Percentiles rank a stretch among this genome's conserved stretches.
Conservation (phyloP, 1,140 invertebrate genomes). For the Procambarus virginalis region DNA sequence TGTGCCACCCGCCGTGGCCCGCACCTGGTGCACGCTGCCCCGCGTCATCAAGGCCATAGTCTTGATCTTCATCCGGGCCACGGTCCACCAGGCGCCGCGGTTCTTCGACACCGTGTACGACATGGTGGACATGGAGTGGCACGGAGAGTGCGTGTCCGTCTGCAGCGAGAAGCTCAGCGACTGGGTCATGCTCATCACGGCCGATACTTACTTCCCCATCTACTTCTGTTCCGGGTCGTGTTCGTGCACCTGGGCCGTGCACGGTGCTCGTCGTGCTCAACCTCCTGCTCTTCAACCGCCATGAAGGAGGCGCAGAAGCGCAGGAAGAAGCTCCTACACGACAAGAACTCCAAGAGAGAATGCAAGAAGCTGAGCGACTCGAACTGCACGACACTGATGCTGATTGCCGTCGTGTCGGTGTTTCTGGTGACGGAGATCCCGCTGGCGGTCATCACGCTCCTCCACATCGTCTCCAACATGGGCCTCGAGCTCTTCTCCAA, state of each 20-base stretch:
- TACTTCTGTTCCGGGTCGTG: constrained; percentile 90
- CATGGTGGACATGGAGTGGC: constrained; percentile 79
- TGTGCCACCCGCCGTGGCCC: constrained; percentile 89
- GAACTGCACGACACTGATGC: constrained; percentile 94
- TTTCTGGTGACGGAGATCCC: constrained; percentile 94
- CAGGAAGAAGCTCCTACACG: constrained; percentile 82
- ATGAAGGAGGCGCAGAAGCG: constrained; percentile 87
- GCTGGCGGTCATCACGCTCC: constrained; percentile 87
- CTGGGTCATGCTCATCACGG: constrained; percentile 58
- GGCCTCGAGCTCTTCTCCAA: constrained; percentile 74
- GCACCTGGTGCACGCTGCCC: constrained; percentile 90
- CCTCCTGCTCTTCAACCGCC: constrained; percentile 87
- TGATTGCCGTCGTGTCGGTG: constrained; percentile 94
- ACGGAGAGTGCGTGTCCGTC: constrained; percentile 74
- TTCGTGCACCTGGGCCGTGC: constrained; percentile 93
- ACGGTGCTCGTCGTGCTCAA: constrained; percentile 91
- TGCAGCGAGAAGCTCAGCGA: constrained; percentile 71
- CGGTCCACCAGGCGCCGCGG: constrained; percentile 83
- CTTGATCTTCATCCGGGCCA: constrained; percentile 83
- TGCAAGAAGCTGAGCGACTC: constrained; percentile 82
- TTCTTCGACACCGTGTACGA: constrained; percentile 82
- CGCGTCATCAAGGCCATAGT: constrained; percentile 85
- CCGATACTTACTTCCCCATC: constrained; percentile 84
- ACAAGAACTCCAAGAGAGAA: constrained; percentile 82
- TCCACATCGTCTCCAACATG: constrained; percentile 86